phyloP scores from a whole-genome alignment of 2,888 invertebrate species.

The Biston betularia region DNA sequence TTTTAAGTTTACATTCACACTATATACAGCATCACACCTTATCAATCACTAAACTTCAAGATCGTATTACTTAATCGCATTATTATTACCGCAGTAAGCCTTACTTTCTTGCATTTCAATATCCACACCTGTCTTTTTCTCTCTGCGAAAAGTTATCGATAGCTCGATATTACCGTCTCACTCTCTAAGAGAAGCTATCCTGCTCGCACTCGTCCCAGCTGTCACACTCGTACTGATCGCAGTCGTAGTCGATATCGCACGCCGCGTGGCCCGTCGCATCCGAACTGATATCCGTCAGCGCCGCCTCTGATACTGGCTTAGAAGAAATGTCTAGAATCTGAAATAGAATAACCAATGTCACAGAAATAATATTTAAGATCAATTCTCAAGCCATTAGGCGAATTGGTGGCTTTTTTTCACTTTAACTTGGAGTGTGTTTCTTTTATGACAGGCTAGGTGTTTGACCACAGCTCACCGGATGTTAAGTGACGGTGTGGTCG shows the following conservation, averaged over 20 bases:
- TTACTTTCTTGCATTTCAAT: background rate
- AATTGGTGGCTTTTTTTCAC: no score
- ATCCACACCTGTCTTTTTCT: background rate
- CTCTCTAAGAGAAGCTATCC: constrained; percentile 79
- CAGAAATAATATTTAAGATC: no score
- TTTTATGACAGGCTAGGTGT: no score
- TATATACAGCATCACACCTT: no score
- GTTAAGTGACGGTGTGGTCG: no score
- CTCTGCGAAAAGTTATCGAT: background rate
- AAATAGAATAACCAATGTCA: background rate
- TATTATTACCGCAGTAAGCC: no score
- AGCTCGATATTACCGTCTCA: background rate
- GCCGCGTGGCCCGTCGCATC: constrained; percentile 84
- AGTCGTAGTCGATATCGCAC: constrained; percentile 83
- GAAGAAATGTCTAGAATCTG: constrained; percentile 84
- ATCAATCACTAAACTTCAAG: no score
- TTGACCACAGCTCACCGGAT: no score
- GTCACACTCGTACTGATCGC: constrained; percentile 82
- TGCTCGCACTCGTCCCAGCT: constrained; percentile 86
- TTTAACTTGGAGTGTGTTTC: no score
- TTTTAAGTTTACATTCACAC: no score
- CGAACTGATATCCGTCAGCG: constrained; percentile 81
- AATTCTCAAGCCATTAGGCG: no score
- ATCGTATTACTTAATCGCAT: no score
- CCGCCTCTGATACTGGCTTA: constrained; percentile 82